Evolutionary conservation across 2,113 vertebrate genomes (phyloP).

Genomic region (Eubucco bourcierii): DNA sequence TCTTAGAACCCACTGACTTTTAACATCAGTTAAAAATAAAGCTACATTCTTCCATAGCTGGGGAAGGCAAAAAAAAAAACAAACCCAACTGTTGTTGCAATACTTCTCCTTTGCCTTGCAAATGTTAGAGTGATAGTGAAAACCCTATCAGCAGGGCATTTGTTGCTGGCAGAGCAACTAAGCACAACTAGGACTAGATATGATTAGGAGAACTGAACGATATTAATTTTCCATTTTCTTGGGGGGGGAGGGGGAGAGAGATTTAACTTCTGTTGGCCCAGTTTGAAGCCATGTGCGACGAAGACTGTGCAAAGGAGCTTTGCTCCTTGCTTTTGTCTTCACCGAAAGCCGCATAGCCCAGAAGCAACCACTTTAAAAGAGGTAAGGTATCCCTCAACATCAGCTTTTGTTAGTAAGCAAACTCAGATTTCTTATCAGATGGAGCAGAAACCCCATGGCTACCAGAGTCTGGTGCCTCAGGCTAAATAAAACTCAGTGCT

Average conservation of each 20-base stretch:
- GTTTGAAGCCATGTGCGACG: not conserved
- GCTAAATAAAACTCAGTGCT: not conserved
- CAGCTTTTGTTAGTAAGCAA: not conserved
- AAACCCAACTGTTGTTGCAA: not conserved
- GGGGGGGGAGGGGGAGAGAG: not conserved
- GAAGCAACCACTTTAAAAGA: not conserved
- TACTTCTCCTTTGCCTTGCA: not conserved
- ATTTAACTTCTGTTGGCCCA: not conserved
- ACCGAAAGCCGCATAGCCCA: not conserved
- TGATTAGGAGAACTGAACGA: not conserved
- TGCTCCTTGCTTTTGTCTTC: not conserved
- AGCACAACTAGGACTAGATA: not conserved
- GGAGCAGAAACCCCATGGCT: not conserved
- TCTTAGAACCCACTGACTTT: not conserved
- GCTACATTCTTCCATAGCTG: not conserved
- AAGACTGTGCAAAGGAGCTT: not conserved
- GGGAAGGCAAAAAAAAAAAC: not conserved
- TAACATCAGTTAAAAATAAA: not conserved
- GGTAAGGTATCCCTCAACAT: not conserved
- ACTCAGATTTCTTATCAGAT: not conserved
- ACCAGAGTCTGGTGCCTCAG: not conserved
- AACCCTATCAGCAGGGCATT: not conserved
- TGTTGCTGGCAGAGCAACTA: not conserved
- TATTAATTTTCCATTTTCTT: not conserved
- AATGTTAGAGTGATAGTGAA: not conserved